Percentiles rank a stretch among this genome's conserved stretches.
Conservation (phyloP, 2,113 vertebrate genomes). For the Phalacrocorax carbo region DNA sequence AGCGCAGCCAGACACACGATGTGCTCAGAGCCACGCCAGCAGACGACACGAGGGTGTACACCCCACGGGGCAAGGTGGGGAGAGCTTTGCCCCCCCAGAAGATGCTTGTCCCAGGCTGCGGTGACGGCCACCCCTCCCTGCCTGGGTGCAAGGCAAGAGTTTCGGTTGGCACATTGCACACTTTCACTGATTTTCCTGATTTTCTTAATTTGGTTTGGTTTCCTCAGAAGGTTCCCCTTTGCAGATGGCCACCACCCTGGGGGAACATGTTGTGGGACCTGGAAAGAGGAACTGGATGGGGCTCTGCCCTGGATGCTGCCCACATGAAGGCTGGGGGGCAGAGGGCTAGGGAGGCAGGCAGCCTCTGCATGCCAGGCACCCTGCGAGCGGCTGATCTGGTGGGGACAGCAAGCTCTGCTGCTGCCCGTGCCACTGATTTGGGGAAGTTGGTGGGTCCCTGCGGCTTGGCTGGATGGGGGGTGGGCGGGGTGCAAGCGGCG, state of each 20-base stretch:
- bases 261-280: neutral
- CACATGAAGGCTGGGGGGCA: neutral
- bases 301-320: neutral
- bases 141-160: rapidly evolving
- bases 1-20: neutral
- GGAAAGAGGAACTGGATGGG: neutral
- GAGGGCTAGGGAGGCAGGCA: neutral
- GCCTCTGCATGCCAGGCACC: neutral
- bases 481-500: rapidly evolving
- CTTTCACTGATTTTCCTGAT: neutral
- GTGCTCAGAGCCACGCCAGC: neutral
- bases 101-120: neutral
- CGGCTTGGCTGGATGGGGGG: neutral
- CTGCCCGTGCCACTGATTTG: rapidly evolving
- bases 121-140: neutral
- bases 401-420: neutral
- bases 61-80: rapidly evolving
- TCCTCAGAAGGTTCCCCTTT: neutral
- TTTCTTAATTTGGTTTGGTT: neutral
- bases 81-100: neutral
- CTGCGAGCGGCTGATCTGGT: rapidly evolving
- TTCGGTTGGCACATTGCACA: neutral
- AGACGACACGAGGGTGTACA: too few species aligned
- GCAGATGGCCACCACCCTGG: neutral
- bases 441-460: rapidly evolving